phyloP scores from a whole-genome alignment of 2,888 invertebrate genomes.

The Stenoptilia bipunctidactyla region DNA sequence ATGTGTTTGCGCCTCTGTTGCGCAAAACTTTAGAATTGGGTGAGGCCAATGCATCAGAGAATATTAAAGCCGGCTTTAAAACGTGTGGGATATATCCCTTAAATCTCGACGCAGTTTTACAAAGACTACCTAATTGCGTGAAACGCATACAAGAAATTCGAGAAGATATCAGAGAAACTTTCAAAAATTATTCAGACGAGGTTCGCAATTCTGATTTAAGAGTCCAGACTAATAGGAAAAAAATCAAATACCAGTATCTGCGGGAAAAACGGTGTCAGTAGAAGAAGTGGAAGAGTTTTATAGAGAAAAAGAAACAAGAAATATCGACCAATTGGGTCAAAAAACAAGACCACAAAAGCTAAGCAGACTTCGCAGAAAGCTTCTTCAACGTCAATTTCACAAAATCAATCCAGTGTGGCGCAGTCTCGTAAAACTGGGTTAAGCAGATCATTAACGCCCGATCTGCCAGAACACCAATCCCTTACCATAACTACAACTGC shows the following conservation, averaged over 20 bases:
- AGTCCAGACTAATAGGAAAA: constrained; percentile 3
- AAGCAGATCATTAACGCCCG: too few species aligned
- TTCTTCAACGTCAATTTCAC: too few species aligned
- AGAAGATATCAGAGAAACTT: constrained; percentile 1
- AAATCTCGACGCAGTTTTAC: constrained; percentile 4
- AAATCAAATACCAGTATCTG: constrained; percentile 1
- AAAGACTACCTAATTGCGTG: neutral
- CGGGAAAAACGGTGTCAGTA: constrained; percentile 7
- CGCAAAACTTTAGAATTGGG: constrained; percentile 9
- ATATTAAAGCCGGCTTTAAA: constrained; percentile 9
- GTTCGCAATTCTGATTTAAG: constrained; percentile 7
- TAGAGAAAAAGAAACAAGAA: too few species aligned
- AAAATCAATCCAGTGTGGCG: too few species aligned
- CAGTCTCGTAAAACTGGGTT: too few species aligned
- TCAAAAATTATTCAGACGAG: constrained; percentile 5
- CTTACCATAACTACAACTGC: too few species aligned
- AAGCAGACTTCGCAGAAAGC: too few species aligned
- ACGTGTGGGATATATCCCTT: constrained; percentile 9
- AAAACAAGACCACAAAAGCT: too few species aligned
- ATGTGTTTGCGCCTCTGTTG: constrained; percentile 6
- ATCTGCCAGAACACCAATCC: too few species aligned
- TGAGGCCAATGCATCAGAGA: constrained; percentile 4
- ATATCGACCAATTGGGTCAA: too few species aligned
- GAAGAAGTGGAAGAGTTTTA: constrained; percentile 3
- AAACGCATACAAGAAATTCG: constrained; percentile 2